Evolutionary conservation across 2,888 invertebrate species (phyloP).

Genomic region (Timema podura): DNA sequence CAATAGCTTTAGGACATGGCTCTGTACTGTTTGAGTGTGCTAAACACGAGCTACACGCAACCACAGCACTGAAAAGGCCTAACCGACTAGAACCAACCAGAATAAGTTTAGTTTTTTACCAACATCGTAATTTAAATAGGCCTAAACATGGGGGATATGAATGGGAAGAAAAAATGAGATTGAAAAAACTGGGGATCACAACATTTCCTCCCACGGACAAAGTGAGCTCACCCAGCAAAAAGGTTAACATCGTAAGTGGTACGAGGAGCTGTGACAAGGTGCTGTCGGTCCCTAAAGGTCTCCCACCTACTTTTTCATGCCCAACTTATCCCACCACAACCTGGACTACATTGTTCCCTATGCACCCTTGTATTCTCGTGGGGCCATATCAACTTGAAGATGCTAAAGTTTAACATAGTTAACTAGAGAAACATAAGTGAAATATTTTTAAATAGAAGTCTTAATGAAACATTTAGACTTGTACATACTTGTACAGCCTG

Average conservation of each 20-base stretch:
- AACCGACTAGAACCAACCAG: slow-evolving; percentile 85
- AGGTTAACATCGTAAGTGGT: slow-evolving; percentile 34
- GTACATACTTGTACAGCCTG: too few relatives aligned
- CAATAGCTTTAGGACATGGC: slow-evolving; percentile 89
- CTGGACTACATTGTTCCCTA: slow-evolving; percentile 80
- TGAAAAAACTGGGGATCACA: slow-evolving; percentile 67
- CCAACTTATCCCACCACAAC: slow-evolving; percentile 75
- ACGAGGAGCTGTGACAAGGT: slow-evolving; percentile 34
- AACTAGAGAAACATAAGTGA: too few relatives aligned
- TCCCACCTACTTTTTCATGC: slow-evolving; percentile 41
- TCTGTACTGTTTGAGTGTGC: slow-evolving; percentile 95
- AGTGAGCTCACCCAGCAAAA: slow-evolving; percentile 15
- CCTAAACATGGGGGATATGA: slow-evolving; percentile 86
- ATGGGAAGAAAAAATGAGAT: slow-evolving; percentile 86
- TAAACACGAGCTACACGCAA: slow-evolving; percentile 94
- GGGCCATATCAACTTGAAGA: slow-evolving; percentile 73
- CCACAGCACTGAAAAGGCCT: slow-evolving; percentile 83
- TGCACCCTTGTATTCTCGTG: slow-evolving; percentile 82
- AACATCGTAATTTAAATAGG: slow-evolving; percentile 88
- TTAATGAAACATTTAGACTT: too few relatives aligned
- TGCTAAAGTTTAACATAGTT: slow-evolving; percentile 21
- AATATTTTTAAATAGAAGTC: too few relatives aligned
- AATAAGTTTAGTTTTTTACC: slow-evolving; percentile 92
- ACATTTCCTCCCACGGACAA: slow-evolving; percentile 48
- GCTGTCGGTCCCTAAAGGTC: slow-evolving; percentile 27